Base-by-base conservation (phyloP, 1,140 invertebrate species). In the Sycophila sp. region DNA sequence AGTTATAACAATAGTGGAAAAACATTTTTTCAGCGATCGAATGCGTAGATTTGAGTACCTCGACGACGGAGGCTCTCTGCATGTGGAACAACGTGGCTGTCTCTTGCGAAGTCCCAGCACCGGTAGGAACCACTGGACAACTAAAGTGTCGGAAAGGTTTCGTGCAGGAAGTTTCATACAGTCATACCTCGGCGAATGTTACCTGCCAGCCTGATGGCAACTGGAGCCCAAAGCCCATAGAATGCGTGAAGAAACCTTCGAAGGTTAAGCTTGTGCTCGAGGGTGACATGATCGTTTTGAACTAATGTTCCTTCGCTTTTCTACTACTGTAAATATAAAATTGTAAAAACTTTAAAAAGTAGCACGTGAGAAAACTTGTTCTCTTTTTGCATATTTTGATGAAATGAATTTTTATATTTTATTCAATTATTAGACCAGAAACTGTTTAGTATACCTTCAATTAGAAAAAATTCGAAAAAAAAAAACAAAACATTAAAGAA, bases 181-280 rank as follows among this genome's bases (percentile, higher is more conserved):
- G 64, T 8, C 38, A 17, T 8, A 5, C 24, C 24, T 45, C 17
- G 10, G 59, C 69, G 5, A 53, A 7, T 3, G 76, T 84, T 10
- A 73, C 1, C 32, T 86, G 84, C 60, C 81, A 80, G 59, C 28
- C 56, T 5, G 72, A 66, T 0, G 84, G 84, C 22, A 4, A 78
- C n/a, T 86, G 84, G 83, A 75, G 76, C n/a, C 82, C 83, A 13
- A 53, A 79, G 0, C 83, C 83, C 36, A 81, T 85, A 47, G 60
- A 28, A 69, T 86, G 83, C 32, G 24, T 82, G 10, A 47, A 63
- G 17, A 63, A 63, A 19, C 59, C 40, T 8, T 47, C 28, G 15
- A 47, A 32, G n/a, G 40, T 63, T 13, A 63, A 63, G 26, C 63
- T 53, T 3, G 47, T 65, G 4, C 47, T 65, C 8, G 49, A 53